A percentile compares a stretch with the other conserved stretches of the same genome.
Conservation (phyloP, 2,888 invertebrate genomes). For the Therioaphis trifolii region DNA sequence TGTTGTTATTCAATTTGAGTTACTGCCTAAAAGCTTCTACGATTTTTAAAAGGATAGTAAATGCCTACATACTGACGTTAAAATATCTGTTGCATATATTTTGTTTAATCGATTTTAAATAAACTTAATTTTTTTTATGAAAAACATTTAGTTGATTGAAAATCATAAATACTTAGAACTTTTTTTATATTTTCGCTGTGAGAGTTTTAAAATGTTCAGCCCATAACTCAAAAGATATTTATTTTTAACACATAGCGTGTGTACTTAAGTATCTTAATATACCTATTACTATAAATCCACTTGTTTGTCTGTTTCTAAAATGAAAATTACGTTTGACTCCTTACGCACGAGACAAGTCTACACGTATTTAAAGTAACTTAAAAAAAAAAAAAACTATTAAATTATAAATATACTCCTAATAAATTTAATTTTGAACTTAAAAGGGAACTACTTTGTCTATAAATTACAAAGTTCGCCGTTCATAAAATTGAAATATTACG, state of each 20-base stretch:
- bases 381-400: conserved; percentile 3
- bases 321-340: too few relatives aligned
- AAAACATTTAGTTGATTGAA: not conserved
- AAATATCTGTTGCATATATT: too few relatives aligned
- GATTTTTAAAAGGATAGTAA: too few relatives aligned
- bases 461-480: not conserved
- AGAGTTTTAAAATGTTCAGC: not conserved
- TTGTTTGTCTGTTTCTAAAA: too few relatives aligned
- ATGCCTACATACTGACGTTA: too few relatives aligned
- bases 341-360: too few relatives aligned
- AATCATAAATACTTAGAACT: not conserved
- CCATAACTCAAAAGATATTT: too few relatives aligned
- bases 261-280: too few relatives aligned
- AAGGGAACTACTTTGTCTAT: not conserved
- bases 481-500: conserved; percentile 34
- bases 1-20: too few relatives aligned
- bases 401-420: conserved; percentile 14
- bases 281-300: too few relatives aligned
- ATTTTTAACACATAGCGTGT: too few relatives aligned
- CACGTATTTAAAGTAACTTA: not conserved
- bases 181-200: not conserved
- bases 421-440: conserved; percentile 6
- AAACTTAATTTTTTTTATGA: not conserved
- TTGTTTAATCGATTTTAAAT: not conserved
- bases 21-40: too few relatives aligned